Conservation (phyloP, 2,888 invertebrate genomes). For the Pasiphila rectangulata region DNA sequence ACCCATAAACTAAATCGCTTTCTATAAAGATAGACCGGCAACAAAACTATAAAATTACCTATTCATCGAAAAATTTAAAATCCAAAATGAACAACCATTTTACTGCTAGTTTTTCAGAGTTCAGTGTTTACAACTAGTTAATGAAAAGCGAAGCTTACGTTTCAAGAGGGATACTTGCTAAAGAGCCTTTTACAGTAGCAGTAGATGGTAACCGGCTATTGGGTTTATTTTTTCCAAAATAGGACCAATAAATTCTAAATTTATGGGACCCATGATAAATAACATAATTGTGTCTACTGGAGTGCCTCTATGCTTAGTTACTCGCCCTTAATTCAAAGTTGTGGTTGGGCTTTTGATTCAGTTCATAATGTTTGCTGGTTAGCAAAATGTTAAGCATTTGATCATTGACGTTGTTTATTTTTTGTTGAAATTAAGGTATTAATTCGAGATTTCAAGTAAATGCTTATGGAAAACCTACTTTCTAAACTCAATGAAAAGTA, state of each 20-base stretch:
- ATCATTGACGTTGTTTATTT: too few species aligned
- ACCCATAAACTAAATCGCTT: neutral
- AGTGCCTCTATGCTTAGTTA: too few species aligned
- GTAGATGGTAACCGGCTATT: neutral
- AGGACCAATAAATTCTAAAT: too few species aligned
- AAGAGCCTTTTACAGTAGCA: neutral
- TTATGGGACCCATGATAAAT: too few species aligned
- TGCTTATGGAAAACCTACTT: conserved; percentile 6
- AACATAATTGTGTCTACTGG: too few species aligned
- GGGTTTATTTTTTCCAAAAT: too few species aligned
- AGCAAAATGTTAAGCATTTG: too few species aligned
- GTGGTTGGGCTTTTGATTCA: too few species aligned
- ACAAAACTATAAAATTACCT: conserved; percentile 6
- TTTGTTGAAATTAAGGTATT: too few species aligned
- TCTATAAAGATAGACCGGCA: neutral
- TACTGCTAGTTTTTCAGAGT: conserved; percentile 8
- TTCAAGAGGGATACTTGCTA: neutral
- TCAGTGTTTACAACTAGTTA: neutral
- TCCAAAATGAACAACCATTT: conserved; percentile 10
- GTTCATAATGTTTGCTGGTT: too few species aligned
- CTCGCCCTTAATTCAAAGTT: too few species aligned
- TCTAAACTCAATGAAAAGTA: conserved; percentile 3
- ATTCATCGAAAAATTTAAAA: conserved; percentile 14
- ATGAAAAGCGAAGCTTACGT: conserved; percentile 9
- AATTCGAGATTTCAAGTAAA: conserved; percentile 9